Conservation (phyloP, 2,797 vertebrate species). For the Babyrousa celebensis region DNA sequence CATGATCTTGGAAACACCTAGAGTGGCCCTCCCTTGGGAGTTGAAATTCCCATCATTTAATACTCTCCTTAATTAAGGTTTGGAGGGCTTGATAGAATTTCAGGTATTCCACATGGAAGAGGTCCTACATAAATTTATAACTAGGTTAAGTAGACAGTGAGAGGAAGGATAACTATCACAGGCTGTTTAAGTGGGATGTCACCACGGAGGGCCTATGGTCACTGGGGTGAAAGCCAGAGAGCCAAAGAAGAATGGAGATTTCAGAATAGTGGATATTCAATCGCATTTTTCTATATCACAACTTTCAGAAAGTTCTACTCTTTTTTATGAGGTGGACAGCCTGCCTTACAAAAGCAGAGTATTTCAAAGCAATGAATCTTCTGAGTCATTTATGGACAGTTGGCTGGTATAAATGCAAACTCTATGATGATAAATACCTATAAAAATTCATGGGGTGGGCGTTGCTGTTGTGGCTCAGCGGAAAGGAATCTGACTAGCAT, state of each 20-base stretch:
- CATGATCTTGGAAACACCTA: neutral
- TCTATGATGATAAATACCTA: conserved; percentile 27
- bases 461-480: no score
- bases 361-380: neutral
- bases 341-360: neutral
- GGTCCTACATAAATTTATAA: neutral
- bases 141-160: neutral
- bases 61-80: neutral
- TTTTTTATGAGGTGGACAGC: neutral
- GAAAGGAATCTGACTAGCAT: no score
- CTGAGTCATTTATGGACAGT: neutral
- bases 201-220: neutral
- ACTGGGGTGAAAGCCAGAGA: neutral
- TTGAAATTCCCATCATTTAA: neutral
- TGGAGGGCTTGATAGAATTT: neutral
- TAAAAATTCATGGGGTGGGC: neutral
- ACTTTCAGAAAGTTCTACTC: neutral
- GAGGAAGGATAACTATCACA: neutral
- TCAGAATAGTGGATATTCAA: neutral
- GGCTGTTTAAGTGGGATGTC: neutral
- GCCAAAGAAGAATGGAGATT: neutral
- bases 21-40: neutral
- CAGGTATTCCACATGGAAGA: neutral
- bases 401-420: conserved; percentile 33
- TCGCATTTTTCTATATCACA: no score